phyloP scores from a whole-genome alignment of 2,113 vertebrate species.

The Chloropsis hardwickii region DNA sequence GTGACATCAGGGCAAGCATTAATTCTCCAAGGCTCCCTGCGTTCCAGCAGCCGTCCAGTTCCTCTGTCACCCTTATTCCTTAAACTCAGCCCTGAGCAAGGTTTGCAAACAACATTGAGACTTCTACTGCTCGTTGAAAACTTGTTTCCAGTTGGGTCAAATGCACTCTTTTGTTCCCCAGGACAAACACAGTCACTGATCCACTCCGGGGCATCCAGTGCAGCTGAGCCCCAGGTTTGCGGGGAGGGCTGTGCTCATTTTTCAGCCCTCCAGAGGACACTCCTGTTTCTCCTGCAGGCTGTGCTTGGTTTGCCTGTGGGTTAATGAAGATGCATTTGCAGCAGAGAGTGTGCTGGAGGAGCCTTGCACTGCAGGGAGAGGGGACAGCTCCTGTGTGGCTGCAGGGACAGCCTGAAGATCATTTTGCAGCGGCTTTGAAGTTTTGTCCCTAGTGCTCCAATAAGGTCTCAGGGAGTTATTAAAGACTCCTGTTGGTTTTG shows the following conservation, averaged over 20 bases:
- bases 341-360: not conserved
- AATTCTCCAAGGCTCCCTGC: not conserved
- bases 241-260: not conserved
- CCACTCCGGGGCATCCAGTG: not conserved
- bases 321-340: not conserved
- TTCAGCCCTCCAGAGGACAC: not conserved
- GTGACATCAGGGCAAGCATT: not conserved
- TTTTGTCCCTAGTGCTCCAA: not conserved
- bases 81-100: not conserved
- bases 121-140: not conserved
- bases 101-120: not conserved
- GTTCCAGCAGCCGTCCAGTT: not conserved
- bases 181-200: not conserved
- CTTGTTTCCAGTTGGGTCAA: not conserved
- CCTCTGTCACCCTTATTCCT: not conserved
- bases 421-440: too few species aligned
- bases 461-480: not conserved
- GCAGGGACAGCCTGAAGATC: not conserved
- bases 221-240: accelerated
- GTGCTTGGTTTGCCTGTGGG: not conserved
- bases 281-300: not conserved
- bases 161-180: not conserved
- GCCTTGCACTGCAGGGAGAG: not conserved
- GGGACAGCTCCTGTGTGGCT: not conserved
- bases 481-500: not conserved